Conservation (phyloP, 2,797 vertebrate genomes). For the Melanogrammus aeglefinus region DNA sequence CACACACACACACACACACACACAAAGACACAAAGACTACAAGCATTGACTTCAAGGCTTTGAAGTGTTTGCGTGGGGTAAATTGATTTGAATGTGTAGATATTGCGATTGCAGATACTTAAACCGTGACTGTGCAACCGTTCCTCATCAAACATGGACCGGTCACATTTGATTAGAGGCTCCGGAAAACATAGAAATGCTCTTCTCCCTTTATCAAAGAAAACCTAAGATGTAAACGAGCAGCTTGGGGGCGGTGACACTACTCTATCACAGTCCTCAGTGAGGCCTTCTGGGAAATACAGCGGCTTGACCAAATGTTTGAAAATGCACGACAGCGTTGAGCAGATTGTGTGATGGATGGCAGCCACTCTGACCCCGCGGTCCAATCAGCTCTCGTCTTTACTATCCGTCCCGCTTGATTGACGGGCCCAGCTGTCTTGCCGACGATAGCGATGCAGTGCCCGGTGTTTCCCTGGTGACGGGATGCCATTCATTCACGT, state of each 20-base stretch:
- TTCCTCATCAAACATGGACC: neutral
- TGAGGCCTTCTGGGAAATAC: conserved; percentile 15
- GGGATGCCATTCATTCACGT: conserved; percentile 23
- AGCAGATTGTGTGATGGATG: conserved; percentile 53
- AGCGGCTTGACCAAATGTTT: neutral
- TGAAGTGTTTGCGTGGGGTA: conserved; percentile 16
- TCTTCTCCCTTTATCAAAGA: neutral
- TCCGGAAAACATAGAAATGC: neutral
- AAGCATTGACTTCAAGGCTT: conserved; percentile 10
- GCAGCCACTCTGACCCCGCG: conserved; percentile 16
- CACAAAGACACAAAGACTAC: conserved; percentile 16
- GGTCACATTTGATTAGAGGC: conserved; percentile 14
- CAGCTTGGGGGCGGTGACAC: neutral
- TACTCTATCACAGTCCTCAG: neutral
- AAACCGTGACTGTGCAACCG: neutral
- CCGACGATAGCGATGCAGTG: conserved; percentile 39
- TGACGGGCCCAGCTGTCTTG: conserved; percentile 64
- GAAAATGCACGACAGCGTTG: conserved; percentile 8
- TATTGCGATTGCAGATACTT: neutral
- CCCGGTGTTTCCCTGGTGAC: conserved; percentile 35
- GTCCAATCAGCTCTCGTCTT: conserved; percentile 46
- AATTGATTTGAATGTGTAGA: conserved; percentile 2
- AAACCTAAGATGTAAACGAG: neutral
- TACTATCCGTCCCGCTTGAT: conserved; percentile 50
- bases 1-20: conserved; percentile 21